Conservation (phyloP, 2,113 vertebrate species). For the Cygnus atratus region DNA sequence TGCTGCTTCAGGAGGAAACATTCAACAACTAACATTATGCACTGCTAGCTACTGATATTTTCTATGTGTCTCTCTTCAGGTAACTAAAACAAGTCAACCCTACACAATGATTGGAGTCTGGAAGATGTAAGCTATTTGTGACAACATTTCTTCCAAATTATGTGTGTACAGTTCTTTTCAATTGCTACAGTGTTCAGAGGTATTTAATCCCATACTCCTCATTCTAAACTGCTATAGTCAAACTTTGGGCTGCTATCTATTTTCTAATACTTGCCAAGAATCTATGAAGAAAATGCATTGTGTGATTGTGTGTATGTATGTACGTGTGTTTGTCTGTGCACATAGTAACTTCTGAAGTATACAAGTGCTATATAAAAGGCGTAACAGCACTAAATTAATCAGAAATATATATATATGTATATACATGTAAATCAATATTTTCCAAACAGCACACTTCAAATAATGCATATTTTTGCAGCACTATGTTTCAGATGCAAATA, state of each 20-base stretch:
- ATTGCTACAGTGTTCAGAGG: not conserved
- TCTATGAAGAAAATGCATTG: not conserved
- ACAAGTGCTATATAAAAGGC: not conserved
- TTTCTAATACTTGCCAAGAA: not conserved
- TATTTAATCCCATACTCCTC: not conserved
- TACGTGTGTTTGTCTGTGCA: rapidly evolving
- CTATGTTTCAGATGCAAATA: not conserved
- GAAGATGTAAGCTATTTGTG: not conserved
- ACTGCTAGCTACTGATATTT: not conserved
- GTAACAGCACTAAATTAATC: not conserved
- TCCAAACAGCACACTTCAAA: not conserved
- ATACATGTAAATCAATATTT: not conserved
- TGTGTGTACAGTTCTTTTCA: not conserved
- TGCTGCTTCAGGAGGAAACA: not conserved
- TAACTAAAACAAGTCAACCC: not conserved
- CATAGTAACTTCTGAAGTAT: not conserved
- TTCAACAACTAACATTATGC: not conserved
- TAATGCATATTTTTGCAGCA: not conserved
- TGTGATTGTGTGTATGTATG: rapidly evolving
- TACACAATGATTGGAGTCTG: not conserved
- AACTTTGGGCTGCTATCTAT: not conserved
- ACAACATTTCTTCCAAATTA: not conserved
- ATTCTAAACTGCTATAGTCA: not conserved
- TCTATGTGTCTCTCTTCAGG: rapidly evolving
- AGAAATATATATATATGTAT: not conserved